phyloP scores from a whole-genome alignment of 2,888 invertebrate species.

The Atrina japonica region DNA sequence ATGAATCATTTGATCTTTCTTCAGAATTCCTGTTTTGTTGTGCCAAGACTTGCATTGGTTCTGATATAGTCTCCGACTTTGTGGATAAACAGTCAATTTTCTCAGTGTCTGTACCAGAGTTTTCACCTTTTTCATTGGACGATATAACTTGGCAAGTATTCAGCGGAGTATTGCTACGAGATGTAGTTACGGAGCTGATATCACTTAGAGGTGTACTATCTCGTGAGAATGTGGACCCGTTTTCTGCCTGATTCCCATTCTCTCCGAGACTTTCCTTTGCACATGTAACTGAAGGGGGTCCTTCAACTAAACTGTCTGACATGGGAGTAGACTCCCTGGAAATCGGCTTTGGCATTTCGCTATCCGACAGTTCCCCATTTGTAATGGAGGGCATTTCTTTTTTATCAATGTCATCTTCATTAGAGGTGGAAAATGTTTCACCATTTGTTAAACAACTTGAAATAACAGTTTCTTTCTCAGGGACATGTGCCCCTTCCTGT shows the following conservation, averaged over 20 bases:
- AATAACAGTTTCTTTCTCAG: too few relatives aligned
- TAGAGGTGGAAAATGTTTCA: too few relatives aligned
- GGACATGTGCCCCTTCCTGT: too few relatives aligned
- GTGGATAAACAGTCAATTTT: too few relatives aligned
- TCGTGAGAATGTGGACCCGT: conserved; percentile 13
- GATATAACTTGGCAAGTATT: background rate
- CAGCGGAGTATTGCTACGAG: conserved; percentile 27
- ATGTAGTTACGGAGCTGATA: conserved; percentile 6
- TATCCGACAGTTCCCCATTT: too few relatives aligned
- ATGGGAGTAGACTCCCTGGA: background rate
- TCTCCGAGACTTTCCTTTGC: background rate
- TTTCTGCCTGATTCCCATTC: background rate
- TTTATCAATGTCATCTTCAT: background rate
- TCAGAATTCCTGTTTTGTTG: conserved; percentile 15
- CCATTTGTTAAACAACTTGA: too few relatives aligned
- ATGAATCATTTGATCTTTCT: conserved; percentile 35
- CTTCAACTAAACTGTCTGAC: background rate
- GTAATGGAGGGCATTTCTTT: background rate
- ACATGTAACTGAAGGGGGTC: background rate
- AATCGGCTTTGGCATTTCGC: too few relatives aligned
- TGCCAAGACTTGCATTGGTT: background rate
- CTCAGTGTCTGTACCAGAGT: too few relatives aligned
- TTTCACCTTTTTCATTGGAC: background rate
- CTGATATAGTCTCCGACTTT: background rate
- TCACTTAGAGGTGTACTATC: conserved; percentile 41